Base-by-base conservation (phyloP, 92 coral and sea anemone species). In the Umimayanthus kanabou region DNA sequence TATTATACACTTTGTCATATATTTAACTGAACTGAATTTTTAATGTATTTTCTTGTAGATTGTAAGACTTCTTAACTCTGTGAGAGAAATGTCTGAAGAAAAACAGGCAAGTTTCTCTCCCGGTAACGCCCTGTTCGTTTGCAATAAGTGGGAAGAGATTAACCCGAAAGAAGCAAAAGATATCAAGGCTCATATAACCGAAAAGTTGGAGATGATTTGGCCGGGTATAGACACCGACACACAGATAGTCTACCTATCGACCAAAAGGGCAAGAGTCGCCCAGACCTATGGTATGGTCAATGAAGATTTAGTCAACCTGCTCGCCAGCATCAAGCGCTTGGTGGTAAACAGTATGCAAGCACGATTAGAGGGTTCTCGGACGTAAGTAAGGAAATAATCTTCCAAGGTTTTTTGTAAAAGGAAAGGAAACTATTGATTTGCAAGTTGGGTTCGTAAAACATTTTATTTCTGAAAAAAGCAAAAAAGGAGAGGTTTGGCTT, bases 221-320 rank as follows among this genome's bases (percentile, higher is more conserved):
- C 90, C 90, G 16, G 64, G 61, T 5, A 50, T 88, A 2, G 28
- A 88, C 4, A 72, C 86, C 1, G 39, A 58, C 39, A 73, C 58
- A 22, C 90, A 88, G 71, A 47, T 88, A 42, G 33, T 88, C 47
- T 80, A 88, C 43, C 16, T 88, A 20, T 88, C 90, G 20, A 80
- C 85, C 28, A 88, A 43, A 37, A 57, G 71, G 29, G 90, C 90
- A 23, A 39, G 23, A 43, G 37, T 0, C 43, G 77, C 81, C 14
- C 79, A 80, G 67, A 22, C 5, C 22, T 69, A 8, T 15, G 79
- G 79, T 9, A 28, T 39, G 30, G 43, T 45, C 7, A 69, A 65
- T 80, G 78, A 80, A 11, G 85, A 88, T 30, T 69, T 88, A 18
- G 78, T 39, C 0, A 30, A 25, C 1, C 33, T 88, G 55, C 53